Base-by-base conservation (phyloP, 2,888 invertebrate species). In the Plutella xylostella region DNA sequence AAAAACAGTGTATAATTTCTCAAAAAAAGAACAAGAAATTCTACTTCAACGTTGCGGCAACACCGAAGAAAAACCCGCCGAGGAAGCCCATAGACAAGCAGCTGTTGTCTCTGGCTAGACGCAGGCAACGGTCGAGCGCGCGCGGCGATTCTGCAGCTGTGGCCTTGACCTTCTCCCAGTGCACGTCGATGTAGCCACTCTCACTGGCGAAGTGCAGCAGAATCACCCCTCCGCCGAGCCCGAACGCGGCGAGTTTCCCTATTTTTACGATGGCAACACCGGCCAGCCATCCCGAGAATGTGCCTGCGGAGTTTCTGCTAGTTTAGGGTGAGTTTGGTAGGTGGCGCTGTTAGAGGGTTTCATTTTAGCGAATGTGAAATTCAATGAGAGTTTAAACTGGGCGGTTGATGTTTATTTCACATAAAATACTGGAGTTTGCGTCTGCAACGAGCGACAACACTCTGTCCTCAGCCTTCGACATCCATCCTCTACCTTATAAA, bases 191-290 rank as follows among this genome's bases (percentile, higher is more conserved):
- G 58, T 94, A 94, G 2, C 96, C 97, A 54, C 92, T 89, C 58
- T 96, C 92, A 50, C 92, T 90, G 0, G 96, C 97, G 38, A 97
- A 85, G 84, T 97, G 92, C 25, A 97, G 75, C 12, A 96, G 77
- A 45, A 97, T 88, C 18, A 97, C 89, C 19, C 95, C 91, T 7
- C 96, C 94, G 28, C 97, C 97, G 31, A 97, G 78, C 0, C 95
- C 92, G 47, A 94, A 89, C 0, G 97, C 96, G 0, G 94, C 93
- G 15, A 92, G 85, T 76, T 94, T 95, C 0, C 97, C 96, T 43
- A 97, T 88, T 75, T 91, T 93, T 75, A 91, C 88, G 20, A 91
- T 87, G 14, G 92, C 71, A 53, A 90, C 88, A 11, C 94, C 94
- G 9, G 92, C 88, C 18, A 89, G 63, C 93, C 93, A 80, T 0